Conservation (phyloP, 2,888 invertebrate species). For the Dicycla oo region DNA sequence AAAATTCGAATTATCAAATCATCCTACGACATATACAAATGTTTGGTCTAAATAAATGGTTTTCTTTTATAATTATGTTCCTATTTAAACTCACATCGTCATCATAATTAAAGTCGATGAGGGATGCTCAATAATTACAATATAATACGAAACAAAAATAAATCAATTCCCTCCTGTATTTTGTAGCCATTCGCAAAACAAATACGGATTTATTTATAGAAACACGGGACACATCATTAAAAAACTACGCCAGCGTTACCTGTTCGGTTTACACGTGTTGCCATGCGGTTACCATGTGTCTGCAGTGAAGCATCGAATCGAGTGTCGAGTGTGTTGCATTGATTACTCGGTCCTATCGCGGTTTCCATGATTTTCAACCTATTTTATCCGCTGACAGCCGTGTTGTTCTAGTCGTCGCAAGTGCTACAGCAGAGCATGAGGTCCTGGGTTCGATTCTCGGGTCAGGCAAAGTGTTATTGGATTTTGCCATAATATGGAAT, state of each 20-base stretch:
- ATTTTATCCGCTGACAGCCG: no score
- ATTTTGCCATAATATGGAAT: no score
- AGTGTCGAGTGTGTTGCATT: conserved; percentile 14
- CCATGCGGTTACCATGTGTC: neutral
- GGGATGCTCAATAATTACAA: neutral
- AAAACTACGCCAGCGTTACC: conserved; percentile 12
- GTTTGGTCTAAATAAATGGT: no score
- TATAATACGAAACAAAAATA: neutral
- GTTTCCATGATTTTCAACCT: neutral
- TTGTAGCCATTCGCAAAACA: conserved; percentile 15
- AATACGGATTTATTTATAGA: conserved; percentile 5
- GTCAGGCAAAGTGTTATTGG: no score
- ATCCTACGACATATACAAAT: no score
- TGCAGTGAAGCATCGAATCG: conserved; percentile 35
- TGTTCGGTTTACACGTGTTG: conserved; percentile 19
- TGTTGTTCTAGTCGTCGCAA: no score
- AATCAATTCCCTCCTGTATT: conserved; percentile 12
- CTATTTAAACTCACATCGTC: neutral
- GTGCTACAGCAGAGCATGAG: no score
- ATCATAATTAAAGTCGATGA: neutral
- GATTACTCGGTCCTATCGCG: conserved; percentile 19
- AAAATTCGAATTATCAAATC: no score
- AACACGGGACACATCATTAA: conserved; percentile 40
- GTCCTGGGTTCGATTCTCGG: no score
- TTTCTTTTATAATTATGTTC: no score